A percentile compares a stretch with the other conserved stretches of the same genome.
Conservation (phyloP, 2,797 vertebrate genomes). For the Kryptopterus vitreolus region DNA sequence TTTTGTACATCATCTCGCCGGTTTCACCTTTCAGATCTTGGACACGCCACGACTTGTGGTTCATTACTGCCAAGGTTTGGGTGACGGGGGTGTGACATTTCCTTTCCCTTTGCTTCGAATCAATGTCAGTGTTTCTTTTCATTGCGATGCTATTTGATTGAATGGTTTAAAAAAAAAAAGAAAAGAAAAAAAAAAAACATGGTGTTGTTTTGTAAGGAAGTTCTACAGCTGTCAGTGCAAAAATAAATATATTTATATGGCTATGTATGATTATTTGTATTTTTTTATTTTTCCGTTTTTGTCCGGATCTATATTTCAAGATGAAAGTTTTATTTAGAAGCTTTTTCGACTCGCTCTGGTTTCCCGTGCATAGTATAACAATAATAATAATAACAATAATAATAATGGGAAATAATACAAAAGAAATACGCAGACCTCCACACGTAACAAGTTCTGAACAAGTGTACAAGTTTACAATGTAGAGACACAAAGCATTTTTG, state of each 20-base stretch:
- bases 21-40: slow-evolving; percentile 61
- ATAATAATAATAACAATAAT: neutral
- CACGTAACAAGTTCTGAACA: neutral
- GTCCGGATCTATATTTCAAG: slow-evolving; percentile 72
- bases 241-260: slow-evolving; percentile 87
- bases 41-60: slow-evolving; percentile 70
- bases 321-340: slow-evolving; percentile 70
- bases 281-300: slow-evolving; percentile 78
- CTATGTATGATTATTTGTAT: slow-evolving; percentile 85
- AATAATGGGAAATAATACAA: slow-evolving; percentile 63
- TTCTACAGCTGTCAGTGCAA: slow-evolving; percentile 76
- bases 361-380: slow-evolving; percentile 57
- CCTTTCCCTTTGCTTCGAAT: slow-evolving; percentile 68
- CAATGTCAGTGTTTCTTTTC: slow-evolving; percentile 61
- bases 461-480: slow-evolving; percentile 38
- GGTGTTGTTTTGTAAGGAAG: slow-evolving; percentile 79
- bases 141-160: slow-evolving; percentile 74
- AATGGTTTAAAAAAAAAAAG: slow-evolving; percentile 69
- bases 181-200: slow-evolving; percentile 26
- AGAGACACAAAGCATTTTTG: slow-evolving; percentile 34
- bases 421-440: slow-evolving; percentile 62
- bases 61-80: slow-evolving; percentile 67
- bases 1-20: slow-evolving; percentile 72
- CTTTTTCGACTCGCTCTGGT: slow-evolving; percentile 73
- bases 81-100: slow-evolving; percentile 39